Conservation (phyloP, 1,140 invertebrate species). For the Theocolax elegans region DNA sequence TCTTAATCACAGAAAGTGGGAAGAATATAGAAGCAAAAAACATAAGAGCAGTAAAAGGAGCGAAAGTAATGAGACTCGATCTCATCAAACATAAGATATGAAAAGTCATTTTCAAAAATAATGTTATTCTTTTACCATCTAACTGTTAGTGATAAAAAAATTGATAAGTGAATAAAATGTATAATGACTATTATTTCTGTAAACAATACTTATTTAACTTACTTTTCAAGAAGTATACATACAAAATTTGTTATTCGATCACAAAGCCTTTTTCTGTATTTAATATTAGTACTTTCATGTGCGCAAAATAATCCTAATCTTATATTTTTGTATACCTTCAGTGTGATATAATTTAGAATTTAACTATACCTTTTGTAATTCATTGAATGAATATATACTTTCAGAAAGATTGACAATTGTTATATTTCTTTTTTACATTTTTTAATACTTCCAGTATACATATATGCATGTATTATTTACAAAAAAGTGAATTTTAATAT, state of each 20-base stretch:
- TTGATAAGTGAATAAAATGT: constrained; percentile 11
- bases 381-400: too few relatives aligned
- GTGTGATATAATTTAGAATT: constrained; percentile 20
- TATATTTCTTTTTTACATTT: too few relatives aligned
- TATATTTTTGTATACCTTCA: constrained; percentile 17
- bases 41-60: constrained; percentile 40
- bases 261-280: not conserved
- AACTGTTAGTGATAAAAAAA: constrained; percentile 31
- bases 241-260: constrained; percentile 1
- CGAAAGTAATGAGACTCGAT: constrained; percentile 29
- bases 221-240: not conserved
- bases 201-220: not conserved
- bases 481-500: too few relatives aligned
- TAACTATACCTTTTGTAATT: constrained; percentile 3
- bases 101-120: constrained; percentile 30
- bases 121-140: constrained; percentile 33
- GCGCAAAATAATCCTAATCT: not conserved
- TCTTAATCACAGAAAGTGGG: constrained; percentile 93
- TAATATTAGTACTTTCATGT: not conserved
- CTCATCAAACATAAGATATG: constrained; percentile 30
- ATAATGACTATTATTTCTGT: constrained; percentile 11
- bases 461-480: too few relatives aligned
- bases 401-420: too few relatives aligned
- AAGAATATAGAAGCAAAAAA: constrained; percentile 75
- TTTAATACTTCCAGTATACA: too few relatives aligned